A percentile compares a stretch with the other conserved stretches of the same genome.
Evolutionary conservation across 2,888 invertebrate genomes (phyloP).

Genomic region (Linnaemya vulpina): DNA sequence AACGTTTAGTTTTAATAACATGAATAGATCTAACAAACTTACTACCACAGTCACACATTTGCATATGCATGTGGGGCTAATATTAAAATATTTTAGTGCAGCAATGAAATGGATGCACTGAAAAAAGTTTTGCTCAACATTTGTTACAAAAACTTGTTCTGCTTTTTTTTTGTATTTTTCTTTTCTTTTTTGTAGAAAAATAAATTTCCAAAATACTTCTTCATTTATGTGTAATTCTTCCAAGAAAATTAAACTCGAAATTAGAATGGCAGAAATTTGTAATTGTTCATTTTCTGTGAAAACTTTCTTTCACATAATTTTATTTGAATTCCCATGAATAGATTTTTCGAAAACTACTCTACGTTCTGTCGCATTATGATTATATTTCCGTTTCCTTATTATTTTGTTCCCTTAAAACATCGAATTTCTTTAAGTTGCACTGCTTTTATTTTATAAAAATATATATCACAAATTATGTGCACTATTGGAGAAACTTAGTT

Average conservation of each 20-base stretch:
- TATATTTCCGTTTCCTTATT: slow-evolving; percentile 67
- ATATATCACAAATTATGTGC: slow-evolving; percentile 61
- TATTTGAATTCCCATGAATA: slow-evolving; percentile 26
- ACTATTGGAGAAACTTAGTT: slow-evolving; percentile 44
- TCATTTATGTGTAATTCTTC: slow-evolving; percentile 15
- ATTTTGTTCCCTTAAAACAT: slow-evolving; percentile 40
- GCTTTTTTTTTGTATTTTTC: slow-evolving; percentile 29
- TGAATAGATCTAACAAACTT: not conserved
- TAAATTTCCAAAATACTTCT: slow-evolving; percentile 1
- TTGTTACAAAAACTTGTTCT: slow-evolving; percentile 51
- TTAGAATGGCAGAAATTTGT: slow-evolving; percentile 6
- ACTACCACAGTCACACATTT: not conserved
- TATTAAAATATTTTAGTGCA: slow-evolving; percentile 45
- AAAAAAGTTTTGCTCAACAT: slow-evolving; percentile 51
- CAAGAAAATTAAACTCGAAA: slow-evolving; percentile 35
- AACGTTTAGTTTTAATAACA: slow-evolving; percentile 47
- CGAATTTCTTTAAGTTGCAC: slow-evolving; percentile 37
- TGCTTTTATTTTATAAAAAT: slow-evolving; percentile 55
- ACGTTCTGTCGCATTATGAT: slow-evolving; percentile 69
- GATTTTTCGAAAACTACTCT: slow-evolving; percentile 58
- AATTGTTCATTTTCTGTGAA: slow-evolving; percentile 57
- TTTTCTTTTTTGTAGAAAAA: slow-evolving; percentile 9
- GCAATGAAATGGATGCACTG: slow-evolving; percentile 11
- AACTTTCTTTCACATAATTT: not conserved
- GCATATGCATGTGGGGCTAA: slow-evolving; percentile 7